Percentiles rank a stretch among this genome's conserved stretches.
phyloP scores from a whole-genome alignment of 2,888 invertebrate genomes.

The Glomeris marginata region DNA sequence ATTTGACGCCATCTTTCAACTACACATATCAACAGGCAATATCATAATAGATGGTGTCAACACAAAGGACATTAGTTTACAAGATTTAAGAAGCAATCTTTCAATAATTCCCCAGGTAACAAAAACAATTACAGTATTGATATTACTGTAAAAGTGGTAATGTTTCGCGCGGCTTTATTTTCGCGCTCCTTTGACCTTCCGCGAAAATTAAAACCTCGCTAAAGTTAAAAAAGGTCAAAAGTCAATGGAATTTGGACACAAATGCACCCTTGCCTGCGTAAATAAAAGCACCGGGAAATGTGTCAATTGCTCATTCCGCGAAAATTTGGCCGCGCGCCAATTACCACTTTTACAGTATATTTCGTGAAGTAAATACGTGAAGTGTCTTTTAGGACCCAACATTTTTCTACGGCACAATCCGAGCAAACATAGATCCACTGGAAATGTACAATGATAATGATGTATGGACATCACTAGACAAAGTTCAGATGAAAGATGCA shows the following conservation, averaged over 20 bases:
- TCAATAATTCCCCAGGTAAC: conserved; percentile 34
- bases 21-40: conserved; percentile 61
- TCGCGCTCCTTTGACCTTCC: too few species aligned
- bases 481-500: conserved; percentile 17
- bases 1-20: conserved; percentile 60
- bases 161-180: too few species aligned
- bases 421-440: conserved; percentile 23
- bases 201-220: too few species aligned
- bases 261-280: too few species aligned
- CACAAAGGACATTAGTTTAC: conserved; percentile 28
- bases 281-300: too few species aligned
- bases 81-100: conserved; percentile 29
- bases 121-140: too few species aligned
- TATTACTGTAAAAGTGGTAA: too few species aligned
- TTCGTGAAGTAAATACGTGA: neutral
- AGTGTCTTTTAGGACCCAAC: neutral
- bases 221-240: too few species aligned
- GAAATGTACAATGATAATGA: conserved; percentile 20
- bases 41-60: conserved; percentile 62
- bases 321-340: too few species aligned
- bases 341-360: neutral
- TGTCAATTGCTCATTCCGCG: too few species aligned
- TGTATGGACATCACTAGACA: conserved; percentile 23
- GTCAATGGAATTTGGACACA: too few species aligned
- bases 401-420: conserved; percentile 2